Base-by-base conservation (phyloP, 1,140 invertebrate species). In the Rhyzopertha dominica region DNA sequence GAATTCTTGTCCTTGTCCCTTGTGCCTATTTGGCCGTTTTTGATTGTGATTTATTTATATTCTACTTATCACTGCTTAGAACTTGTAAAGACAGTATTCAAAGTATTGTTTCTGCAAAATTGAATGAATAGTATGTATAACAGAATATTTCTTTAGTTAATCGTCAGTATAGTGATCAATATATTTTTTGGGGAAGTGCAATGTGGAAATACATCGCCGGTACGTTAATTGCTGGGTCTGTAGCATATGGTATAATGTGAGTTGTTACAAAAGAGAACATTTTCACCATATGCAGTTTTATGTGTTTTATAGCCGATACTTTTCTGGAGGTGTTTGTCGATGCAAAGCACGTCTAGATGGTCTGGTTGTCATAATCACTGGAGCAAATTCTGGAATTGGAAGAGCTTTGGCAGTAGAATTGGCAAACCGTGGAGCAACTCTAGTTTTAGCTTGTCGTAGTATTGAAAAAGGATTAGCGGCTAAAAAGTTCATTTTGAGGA, bases 311-410 rank as follows among this genome's bases (percentile, higher is more conserved):
- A 68, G 66, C 45, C 56, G 54, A 37, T 62, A 64, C 42, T 65
- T 65, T 47, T 54, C 57, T 36, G 63, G 64, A 24, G 59, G 64
- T 41, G 50, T 63, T 10, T 72, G 68, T 51, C 43, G 51, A 29
- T 68, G 66, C 14, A 62, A 61, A 26, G 58, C 56, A 29, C 43
- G 56, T 12, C 46, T 74, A 25, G 56, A 68, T 43, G 76, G 74
- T 5, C 71, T 79, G 52, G 73, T 74, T n/a, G 67, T 78, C 20
- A 67, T 81, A 20, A 66, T 81, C 5, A 81, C 79, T 7, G 79
- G 79, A 12, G 77, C 71, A 8, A 80, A 74, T 58, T 69, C 68
- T 44, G 80, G 79, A 1, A 75, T 82, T 49, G 80, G 80, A 5
- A 74, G 72, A 58, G 74, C 71, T 22, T 69, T 76, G 16, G 73